Conservation (phyloP, 2,888 invertebrate species). For the Eustalomyia histrio region DNA sequence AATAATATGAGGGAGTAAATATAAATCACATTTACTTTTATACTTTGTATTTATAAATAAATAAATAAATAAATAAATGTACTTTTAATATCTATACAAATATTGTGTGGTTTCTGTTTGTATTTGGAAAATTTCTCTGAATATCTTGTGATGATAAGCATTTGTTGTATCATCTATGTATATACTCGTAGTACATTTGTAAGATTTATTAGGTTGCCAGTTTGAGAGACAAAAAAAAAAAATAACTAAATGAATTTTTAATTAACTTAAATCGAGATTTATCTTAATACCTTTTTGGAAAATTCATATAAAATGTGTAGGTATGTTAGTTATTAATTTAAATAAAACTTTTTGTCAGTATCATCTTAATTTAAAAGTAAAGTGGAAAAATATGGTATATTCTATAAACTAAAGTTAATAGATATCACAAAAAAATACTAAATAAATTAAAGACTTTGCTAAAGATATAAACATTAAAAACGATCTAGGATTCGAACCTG, state of each 20-base stretch:
- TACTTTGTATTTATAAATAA: background rate
- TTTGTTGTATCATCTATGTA: no score
- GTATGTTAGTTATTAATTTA: conserved; percentile 36
- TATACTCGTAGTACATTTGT: background rate
- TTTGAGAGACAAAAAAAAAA: conserved; percentile 9
- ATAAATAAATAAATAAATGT: background rate
- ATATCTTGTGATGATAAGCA: conserved; percentile 24
- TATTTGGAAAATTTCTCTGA: conserved; percentile 21
- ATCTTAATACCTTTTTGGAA: conserved; percentile 53
- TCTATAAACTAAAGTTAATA: background rate
- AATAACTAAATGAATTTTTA: conserved; percentile 54
- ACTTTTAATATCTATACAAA: conserved; percentile 2
- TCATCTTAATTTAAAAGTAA: conserved; percentile 8
- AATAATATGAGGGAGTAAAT: conserved; percentile 33
- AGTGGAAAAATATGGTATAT: background rate
- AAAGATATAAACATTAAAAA: no score
- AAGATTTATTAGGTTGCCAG: conserved; percentile 29
- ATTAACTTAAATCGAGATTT: conserved; percentile 56
- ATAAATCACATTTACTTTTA: conserved; percentile 28
- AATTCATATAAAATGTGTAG: conserved; percentile 30
- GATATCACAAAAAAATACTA: no score
- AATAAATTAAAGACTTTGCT: no score
- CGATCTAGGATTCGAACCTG: no score
- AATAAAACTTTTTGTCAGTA: conserved; percentile 31
- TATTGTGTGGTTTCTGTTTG: conserved; percentile 19